Conservation (phyloP, 2,888 invertebrate species). For the Platycheirus albimanus region DNA sequence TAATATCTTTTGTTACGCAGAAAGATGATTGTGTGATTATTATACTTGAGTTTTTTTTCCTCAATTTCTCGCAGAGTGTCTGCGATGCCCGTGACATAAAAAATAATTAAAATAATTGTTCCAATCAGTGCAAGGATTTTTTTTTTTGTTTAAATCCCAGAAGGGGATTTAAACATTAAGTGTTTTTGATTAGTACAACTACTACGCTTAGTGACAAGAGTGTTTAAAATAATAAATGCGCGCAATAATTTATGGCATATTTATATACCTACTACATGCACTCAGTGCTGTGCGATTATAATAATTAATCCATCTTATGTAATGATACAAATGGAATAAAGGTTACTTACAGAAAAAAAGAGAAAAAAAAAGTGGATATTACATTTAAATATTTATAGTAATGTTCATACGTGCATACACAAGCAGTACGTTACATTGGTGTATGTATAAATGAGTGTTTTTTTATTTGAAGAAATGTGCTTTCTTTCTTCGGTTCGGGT, state of each 20-base stretch:
- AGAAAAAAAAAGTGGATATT: constrained; percentile 14
- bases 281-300: constrained; percentile 32
- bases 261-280: constrained; percentile 21
- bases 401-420: constrained; percentile 55
- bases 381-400: constrained; percentile 53
- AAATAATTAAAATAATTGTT: constrained; percentile 21
- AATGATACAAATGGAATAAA: constrained; percentile 63
- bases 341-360: no score
- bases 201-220: constrained; percentile 26
- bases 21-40: constrained; percentile 58
- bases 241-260: constrained; percentile 62
- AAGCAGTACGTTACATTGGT: constrained; percentile 51
- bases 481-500: constrained; percentile 65
- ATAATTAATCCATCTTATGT: constrained; percentile 69
- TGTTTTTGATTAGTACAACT: constrained; percentile 35
- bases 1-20: constrained; percentile 46
- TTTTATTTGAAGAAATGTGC: constrained; percentile 62
- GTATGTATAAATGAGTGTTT: constrained; percentile 65
- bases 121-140: constrained; percentile 26
- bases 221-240: constrained; percentile 59
- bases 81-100: constrained; percentile 13
- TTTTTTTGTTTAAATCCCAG: constrained; percentile 52
- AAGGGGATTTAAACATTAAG: constrained; percentile 58
- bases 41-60: constrained; percentile 27
- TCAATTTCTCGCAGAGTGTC: constrained; percentile 12